phyloP scores from a whole-genome alignment of 2,888 invertebrate genomes.

The Ophioninae sp. region DNA sequence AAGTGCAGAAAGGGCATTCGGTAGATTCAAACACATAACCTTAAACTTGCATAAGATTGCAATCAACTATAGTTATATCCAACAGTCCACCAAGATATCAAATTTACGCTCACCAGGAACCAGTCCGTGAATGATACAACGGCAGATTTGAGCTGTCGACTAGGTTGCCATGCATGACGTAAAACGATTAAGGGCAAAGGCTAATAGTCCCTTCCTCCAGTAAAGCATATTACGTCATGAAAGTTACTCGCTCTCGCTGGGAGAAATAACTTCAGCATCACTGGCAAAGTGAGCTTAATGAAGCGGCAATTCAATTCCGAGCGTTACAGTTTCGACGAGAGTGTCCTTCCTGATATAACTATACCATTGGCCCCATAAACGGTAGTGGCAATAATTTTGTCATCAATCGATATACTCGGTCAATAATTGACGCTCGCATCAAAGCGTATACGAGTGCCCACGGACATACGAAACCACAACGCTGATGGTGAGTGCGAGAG shows the following conservation, averaged over 20 bases:
- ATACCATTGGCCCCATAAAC: constrained; percentile 64
- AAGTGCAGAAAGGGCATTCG: too few relatives aligned
- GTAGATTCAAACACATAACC: too few relatives aligned
- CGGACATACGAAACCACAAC: background rate
- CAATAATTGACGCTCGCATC: constrained; percentile 5
- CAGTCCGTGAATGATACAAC: background rate
- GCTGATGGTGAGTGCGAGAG: background rate
- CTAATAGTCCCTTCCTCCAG: too few relatives aligned
- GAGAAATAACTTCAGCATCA: constrained; percentile 20
- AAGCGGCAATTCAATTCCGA: constrained; percentile 62
- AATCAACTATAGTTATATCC: too few relatives aligned
- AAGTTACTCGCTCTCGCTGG: background rate
- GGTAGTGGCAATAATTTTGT: constrained; percentile 65
- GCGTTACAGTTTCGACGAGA: constrained; percentile 71
- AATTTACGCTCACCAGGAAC: background rate
- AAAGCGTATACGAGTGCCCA: background rate
- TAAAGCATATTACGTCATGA: background rate
- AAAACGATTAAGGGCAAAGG: background rate
- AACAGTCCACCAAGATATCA: too few relatives aligned
- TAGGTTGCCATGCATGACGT: background rate
- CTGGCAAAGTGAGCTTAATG: constrained; percentile 6
- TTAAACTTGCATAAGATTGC: too few relatives aligned
- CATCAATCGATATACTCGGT: constrained; percentile 61
- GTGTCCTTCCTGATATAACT: constrained; percentile 14
- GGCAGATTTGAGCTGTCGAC: background rate